A percentile compares a stretch with the other conserved stretches of the same genome.
phyloP scores from a whole-genome alignment of 2,888 invertebrate genomes.

The Xylophagus ater region DNA sequence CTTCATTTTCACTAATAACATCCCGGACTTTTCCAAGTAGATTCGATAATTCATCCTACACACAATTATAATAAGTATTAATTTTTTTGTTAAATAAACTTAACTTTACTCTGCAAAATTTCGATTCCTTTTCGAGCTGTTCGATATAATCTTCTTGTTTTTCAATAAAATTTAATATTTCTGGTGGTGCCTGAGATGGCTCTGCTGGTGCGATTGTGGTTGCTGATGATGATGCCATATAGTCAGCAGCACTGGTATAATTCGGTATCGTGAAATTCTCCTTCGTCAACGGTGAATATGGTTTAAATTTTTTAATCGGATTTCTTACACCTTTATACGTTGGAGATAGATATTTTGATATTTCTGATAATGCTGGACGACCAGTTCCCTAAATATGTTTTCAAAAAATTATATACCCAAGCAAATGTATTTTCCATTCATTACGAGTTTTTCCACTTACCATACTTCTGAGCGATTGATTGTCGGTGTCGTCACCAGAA shows the following conservation, averaged over 20 bases:
- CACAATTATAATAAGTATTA: background rate
- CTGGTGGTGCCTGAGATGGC: slow-evolving; percentile 45
- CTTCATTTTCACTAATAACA: slow-evolving; percentile 74
- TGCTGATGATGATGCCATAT: slow-evolving; percentile 22
- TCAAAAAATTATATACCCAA: background rate
- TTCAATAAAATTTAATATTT: slow-evolving; percentile 69
- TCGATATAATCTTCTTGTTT: slow-evolving; percentile 81
- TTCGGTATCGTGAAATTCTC: slow-evolving; percentile 15
- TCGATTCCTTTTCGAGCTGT: slow-evolving; percentile 73
- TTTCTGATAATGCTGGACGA: slow-evolving; percentile 36
- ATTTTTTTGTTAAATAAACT: background rate
- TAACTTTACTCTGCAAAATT: slow-evolving; percentile 61
- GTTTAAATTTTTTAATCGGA: slow-evolving; percentile 12
- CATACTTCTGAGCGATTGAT: too few relatives aligned
- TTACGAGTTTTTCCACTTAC: slow-evolving; percentile 21
- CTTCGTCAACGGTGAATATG: background rate
- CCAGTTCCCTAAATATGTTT: slow-evolving; percentile 28
- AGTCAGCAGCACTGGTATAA: slow-evolving; percentile 20
- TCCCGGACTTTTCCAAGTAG: slow-evolving; percentile 73
- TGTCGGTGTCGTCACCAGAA: slow-evolving; percentile 50
- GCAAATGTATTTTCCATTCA: background rate
- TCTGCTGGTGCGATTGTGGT: slow-evolving; percentile 35
- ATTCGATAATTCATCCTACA: slow-evolving; percentile 60
- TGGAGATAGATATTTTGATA: slow-evolving; percentile 37
- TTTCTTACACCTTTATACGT: slow-evolving; percentile 27